Base-by-base conservation (phyloP, 2,888 invertebrate species). In the Amorpha juglandis region DNA sequence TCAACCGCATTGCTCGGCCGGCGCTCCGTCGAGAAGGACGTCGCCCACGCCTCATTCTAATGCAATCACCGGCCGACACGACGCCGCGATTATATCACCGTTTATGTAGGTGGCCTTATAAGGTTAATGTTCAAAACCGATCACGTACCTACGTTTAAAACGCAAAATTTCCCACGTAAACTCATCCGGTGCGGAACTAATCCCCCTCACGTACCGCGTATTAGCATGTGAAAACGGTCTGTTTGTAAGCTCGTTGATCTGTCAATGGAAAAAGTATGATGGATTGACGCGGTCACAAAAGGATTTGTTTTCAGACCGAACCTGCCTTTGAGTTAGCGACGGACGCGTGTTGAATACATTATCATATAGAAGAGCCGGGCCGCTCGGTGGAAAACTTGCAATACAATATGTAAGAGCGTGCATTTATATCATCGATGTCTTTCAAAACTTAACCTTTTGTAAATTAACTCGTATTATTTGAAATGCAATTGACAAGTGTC, bases 91-190 rank as follows among this genome's bases (percentile, higher is more conserved):
- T 92, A 91, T 91, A 91, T 91, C 91, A 91, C 88, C 89, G 86
- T 81, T 85, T 84, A 88, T 88, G 92, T 92, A 91, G 91, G 92
- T 89, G 89, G 90, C 92, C 91, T 86, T 92, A 92, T 91, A 91
- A 92, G 91, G 91, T 89, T 90, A 91, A 92, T 91, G 89, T 87
- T 87, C 80, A 83, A 86, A 88, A 86, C 68, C 70, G 70, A 72
- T 62, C 65, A 66, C 42, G 64, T 58, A 66, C 63, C 14, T 45
- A 45, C 12, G 45, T 47, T 67, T 68, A 66, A 68, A 62, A 66
- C 38, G 68, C 73, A 64, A 69, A 72, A 72, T 70, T 92, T 92
- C 92, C 91, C 92, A 92, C 91, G 89, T 83, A 82, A 72, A 70
- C 71, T 72, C 73, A 69, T 73, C 75, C 71, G 71, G 74, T 77